Base-by-base conservation (phyloP, 2,113 vertebrate species). In the Pardalotus punctatus region DNA sequence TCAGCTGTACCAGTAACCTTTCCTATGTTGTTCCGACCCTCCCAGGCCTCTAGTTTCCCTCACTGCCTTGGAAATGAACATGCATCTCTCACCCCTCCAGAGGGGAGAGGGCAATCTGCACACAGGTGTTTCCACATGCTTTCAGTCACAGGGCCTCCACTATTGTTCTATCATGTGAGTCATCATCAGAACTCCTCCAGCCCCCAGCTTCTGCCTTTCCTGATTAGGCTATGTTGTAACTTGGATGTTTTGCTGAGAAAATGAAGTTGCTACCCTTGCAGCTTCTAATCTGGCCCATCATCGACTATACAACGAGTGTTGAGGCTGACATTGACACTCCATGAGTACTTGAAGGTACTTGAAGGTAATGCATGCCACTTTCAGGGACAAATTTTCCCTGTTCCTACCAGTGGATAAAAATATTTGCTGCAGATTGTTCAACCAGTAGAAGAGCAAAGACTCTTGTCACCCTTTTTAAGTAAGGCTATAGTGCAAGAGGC, bases 41-140 rank as follows among this genome's bases (percentile, higher is more conserved):
- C 6, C 3, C 10, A 79, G 17, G 22, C 20, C 36, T 66, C 51
- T 12, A n/a, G 17, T 53, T 51, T 73, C 45, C 9, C 45, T 24
- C 28, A 24, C 12, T 11, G 33, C 7, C 40, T 33, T 35, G 40
- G 21, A 65, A 77, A 77, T n/a, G 6, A 51, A 4, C 35, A 23
- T 20, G 20, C 10, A 10, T 3, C 7, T 23, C 56, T 22, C 3
- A 0, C 17, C 8, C 22, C 17, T 20, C 21, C 14, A 10, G 5
- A 23, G 22, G 5, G 22, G 10, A 47, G 4, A 35, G 5, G 15
- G 12, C 73, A 10, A 51, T 9, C 47, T 61, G 11, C 14, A 38
- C 7, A 28, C 6, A 67, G 11, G 23, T 27, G 57, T 74, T 72
- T 48, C 53, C 22, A 13, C 6, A 8, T 1, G 0, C 10, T 8